Percentiles rank a stretch among this genome's conserved stretches.
Conservation (phyloP, 2,888 invertebrate genomes). For the Agapostemon virescens region DNA sequence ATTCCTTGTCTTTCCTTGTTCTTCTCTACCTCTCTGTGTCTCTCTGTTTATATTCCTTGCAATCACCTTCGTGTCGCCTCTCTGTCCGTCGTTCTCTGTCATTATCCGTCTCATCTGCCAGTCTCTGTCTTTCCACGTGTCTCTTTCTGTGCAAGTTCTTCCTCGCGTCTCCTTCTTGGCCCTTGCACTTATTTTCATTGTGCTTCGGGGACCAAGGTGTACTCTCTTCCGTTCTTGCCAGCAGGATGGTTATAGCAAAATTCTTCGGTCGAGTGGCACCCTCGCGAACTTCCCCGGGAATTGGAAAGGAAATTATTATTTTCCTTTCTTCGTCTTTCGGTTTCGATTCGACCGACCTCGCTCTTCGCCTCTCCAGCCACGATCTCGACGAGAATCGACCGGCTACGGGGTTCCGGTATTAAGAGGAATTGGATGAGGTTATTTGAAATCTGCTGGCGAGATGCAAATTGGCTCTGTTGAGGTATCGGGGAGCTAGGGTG, state of each 20-base stretch:
- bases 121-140: too few species aligned
- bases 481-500: background rate
- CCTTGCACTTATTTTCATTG: constrained; percentile 26
- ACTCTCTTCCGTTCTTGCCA: background rate
- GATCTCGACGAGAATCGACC: constrained; percentile 25
- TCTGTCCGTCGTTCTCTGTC: too few species aligned
- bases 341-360: constrained; percentile 30
- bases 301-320: constrained; percentile 45
- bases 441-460: constrained; percentile 34
- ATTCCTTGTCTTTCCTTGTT: too few species aligned
- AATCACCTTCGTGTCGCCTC: too few species aligned
- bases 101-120: too few species aligned
- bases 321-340: constrained; percentile 35
- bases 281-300: constrained; percentile 24
- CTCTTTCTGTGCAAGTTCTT: too few species aligned
- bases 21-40: too few species aligned
- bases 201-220: background rate
- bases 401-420: background rate
- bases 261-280: constrained; percentile 21
- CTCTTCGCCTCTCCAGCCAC: background rate
- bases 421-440: constrained; percentile 33
- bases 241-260: constrained; percentile 21
- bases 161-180: background rate
- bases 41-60: too few species aligned
- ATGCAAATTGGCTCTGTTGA: constrained; percentile 23